phyloP scores from a whole-genome alignment of 2,797 vertebrate species.

The Macropus fuliginosus region DNA sequence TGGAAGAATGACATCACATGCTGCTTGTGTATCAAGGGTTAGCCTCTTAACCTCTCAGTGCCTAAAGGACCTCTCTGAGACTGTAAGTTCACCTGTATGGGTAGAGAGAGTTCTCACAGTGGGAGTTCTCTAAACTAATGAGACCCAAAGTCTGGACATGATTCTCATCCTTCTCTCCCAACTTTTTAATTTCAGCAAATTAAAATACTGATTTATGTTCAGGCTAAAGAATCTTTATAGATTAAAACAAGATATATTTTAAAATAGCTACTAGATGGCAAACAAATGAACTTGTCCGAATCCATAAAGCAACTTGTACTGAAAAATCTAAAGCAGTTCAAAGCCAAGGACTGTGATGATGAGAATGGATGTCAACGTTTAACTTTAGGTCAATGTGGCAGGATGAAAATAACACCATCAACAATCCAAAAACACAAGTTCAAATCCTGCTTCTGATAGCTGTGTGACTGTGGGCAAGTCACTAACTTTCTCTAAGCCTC shows the following conservation, averaged over 20 bases:
- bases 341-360: neutral
- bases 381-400: neutral
- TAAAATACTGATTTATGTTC: neutral
- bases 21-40: neutral
- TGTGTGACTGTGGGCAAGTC: neutral
- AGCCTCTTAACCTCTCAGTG: neutral
- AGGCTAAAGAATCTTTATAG: neutral
- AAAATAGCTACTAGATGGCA: neutral
- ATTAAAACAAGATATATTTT: neutral
- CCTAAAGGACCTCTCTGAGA: neutral
- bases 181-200: neutral
- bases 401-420: neutral
- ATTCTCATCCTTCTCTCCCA: neutral
- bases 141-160: neutral
- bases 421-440: neutral
- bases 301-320: conserved; percentile 56
- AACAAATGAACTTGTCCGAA: conserved; percentile 70
- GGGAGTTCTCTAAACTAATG: neutral
- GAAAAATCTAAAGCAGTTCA: conserved; percentile 55
- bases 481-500: neutral
- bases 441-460: neutral
- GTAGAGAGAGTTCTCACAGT: neutral
- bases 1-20: neutral
- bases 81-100: neutral
- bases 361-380: neutral